These are phyloP conservation scores for Macaca fascicularis DNA, from an alignment of 2,113 vertebrate species.

Conservation along the genomic window DNA sequence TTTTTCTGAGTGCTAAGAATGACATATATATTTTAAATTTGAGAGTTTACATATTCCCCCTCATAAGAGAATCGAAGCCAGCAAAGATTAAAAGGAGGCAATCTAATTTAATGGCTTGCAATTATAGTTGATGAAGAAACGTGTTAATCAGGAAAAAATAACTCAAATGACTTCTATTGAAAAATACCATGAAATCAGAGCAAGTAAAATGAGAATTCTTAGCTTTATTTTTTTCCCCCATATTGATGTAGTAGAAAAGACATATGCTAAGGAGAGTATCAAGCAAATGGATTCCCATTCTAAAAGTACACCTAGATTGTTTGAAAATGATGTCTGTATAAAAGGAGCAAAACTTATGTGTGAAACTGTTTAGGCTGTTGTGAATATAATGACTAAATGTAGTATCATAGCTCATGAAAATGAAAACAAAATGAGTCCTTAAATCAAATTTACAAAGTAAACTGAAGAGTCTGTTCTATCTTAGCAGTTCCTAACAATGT, in stretches of 20 bases:
- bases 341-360: neutral
- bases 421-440: slow-evolving; percentile 36
- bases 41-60: slow-evolving; percentile 78
- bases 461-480: slow-evolving; percentile 2
- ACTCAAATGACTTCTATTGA: slow-evolving; percentile 70
- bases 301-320: neutral
- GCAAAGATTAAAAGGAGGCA: slow-evolving; percentile 81
- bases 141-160: slow-evolving; percentile 80
- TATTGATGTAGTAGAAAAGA: slow-evolving; percentile 32
- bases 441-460: slow-evolving; percentile 34
- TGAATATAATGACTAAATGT: neutral
- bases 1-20: slow-evolving; percentile 68
- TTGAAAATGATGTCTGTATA: slow-evolving; percentile 14
- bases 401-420: neutral
- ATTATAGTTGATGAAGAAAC: slow-evolving; percentile 84
- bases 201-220: slow-evolving; percentile 62
- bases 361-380: neutral
- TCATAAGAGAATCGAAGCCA: slow-evolving; percentile 74
- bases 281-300: neutral
- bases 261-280: slow-evolving; percentile 27
- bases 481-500: neutral
- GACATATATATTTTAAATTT: slow-evolving; percentile 74
- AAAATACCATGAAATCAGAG: slow-evolving; percentile 35
- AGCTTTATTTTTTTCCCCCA: neutral
- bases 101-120: slow-evolving; percentile 82